A percentile compares a stretch with the other conserved stretches of the same genome.
Evolutionary conservation across 2,888 invertebrate genomes (phyloP).

Genomic region (Augiades crinisus): DNA sequence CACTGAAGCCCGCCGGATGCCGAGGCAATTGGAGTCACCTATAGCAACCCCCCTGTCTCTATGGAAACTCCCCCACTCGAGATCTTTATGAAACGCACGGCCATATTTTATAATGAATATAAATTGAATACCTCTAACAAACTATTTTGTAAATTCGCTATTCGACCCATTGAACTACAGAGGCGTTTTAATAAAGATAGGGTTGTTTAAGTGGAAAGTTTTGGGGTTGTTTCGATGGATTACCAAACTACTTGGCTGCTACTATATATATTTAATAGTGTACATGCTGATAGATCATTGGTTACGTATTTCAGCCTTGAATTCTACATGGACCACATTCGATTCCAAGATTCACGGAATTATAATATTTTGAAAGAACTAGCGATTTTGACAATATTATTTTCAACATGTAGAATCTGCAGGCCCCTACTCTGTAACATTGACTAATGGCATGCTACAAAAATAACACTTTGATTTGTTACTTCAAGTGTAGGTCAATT

Average conservation of each 20-base stretch:
- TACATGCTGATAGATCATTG: too few relatives aligned
- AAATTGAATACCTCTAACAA: constrained; percentile 48
- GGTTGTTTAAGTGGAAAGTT: constrained; percentile 42
- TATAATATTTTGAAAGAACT: too few relatives aligned
- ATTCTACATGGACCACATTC: too few relatives aligned
- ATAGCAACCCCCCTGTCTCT: constrained; percentile 67
- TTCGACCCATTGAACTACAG: constrained; percentile 41
- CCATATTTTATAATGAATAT: constrained; percentile 53
- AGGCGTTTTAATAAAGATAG: constrained; percentile 36
- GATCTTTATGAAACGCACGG: constrained; percentile 60
- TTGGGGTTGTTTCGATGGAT: constrained; percentile 32
- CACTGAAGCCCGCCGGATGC: constrained; percentile 45
- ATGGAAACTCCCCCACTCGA: constrained; percentile 58
- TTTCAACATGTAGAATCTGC: too few relatives aligned
- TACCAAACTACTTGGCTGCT: constrained; percentile 26
- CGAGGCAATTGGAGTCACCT: constrained; percentile 64
- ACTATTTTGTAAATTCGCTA: constrained; percentile 49
- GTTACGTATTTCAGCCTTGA: too few relatives aligned
- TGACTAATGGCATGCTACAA: constrained; percentile 66
- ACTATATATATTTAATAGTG: too few relatives aligned
- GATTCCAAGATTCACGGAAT: too few relatives aligned
- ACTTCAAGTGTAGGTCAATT: constrained; percentile 32
- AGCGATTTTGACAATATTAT: too few relatives aligned
- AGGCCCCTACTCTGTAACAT: constrained; percentile 56
- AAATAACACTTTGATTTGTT: constrained; percentile 71